Evolutionary conservation across 2,113 vertebrate genomes (phyloP).

Genomic region (Herpailurus yagouaroundi): DNA sequence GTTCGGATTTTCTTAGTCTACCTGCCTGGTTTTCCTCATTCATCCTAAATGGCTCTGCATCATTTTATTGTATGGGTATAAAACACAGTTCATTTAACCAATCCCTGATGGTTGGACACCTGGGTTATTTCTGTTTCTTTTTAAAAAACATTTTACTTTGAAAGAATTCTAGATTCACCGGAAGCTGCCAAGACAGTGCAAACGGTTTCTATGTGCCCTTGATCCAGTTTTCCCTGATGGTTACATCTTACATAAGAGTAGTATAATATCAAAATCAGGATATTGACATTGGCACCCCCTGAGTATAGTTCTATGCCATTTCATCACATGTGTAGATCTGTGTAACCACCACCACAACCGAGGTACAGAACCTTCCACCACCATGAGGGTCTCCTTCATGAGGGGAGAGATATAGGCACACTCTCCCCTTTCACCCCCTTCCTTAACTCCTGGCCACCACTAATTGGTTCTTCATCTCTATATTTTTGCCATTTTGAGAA

Average conservation of each 20-base stretch:
- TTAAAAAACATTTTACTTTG: neutral
- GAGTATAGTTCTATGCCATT: neutral
- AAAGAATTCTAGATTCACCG: neutral
- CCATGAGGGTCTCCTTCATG: neutral
- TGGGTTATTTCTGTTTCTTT: neutral
- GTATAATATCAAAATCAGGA: neutral
- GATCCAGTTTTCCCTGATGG: neutral
- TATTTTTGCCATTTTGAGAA: neutral
- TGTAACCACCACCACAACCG: neutral
- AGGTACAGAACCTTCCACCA: neutral
- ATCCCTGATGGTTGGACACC: neutral
- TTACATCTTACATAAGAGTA: neutral
- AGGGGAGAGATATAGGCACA: too few species aligned
- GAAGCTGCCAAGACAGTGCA: neutral
- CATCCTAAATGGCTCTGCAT: neutral
- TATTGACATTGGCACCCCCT: neutral
- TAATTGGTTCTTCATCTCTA: neutral
- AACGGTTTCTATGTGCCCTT: neutral
- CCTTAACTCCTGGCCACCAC: neutral
- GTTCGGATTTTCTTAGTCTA: neutral
- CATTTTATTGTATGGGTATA: too few species aligned
- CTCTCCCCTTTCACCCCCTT: fast-evolving
- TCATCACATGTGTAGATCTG: neutral
- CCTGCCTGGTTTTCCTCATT: neutral
- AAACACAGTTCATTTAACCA: neutral